Evolutionary conservation across 2,113 vertebrate species (phyloP).

Genomic region (Phoenicopterus ruber): DNA sequence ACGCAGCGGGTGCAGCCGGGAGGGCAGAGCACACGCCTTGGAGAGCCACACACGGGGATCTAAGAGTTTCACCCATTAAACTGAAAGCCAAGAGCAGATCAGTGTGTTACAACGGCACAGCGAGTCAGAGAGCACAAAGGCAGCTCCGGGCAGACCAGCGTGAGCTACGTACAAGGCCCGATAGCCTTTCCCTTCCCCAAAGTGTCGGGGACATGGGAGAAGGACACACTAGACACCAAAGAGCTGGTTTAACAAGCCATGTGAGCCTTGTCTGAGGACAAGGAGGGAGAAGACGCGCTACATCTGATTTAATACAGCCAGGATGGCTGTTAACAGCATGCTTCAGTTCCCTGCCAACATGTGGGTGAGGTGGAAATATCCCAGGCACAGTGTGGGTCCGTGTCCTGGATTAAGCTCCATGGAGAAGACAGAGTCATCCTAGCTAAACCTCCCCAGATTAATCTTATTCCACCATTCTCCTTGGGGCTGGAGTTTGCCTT

Average conservation of each 20-base stretch:
- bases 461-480: not conserved
- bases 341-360: not conserved
- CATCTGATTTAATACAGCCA: not conserved
- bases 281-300: no score
- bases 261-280: not conserved
- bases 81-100: not conserved
- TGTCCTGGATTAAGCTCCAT: not conserved
- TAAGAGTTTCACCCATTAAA: not conserved
- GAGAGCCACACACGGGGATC: not conserved
- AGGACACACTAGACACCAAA: not conserved
- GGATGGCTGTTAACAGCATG: not conserved
- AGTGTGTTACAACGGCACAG: not conserved
- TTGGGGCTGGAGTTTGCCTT: not conserved
- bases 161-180: not conserved
- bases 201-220: not conserved
- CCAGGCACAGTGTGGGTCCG: not conserved
- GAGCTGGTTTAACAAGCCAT: not conserved
- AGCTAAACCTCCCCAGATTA: not conserved
- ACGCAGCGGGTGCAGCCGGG: not conserved
- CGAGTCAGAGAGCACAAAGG: not conserved
- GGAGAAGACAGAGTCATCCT: not conserved
- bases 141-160: not conserved
- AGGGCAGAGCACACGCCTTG: not conserved
- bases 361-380: not conserved
- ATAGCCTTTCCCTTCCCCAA: not conserved